Evolutionary conservation across 2,113 vertebrate species (phyloP).

Genomic region (Seriola quinqueradiata): DNA sequence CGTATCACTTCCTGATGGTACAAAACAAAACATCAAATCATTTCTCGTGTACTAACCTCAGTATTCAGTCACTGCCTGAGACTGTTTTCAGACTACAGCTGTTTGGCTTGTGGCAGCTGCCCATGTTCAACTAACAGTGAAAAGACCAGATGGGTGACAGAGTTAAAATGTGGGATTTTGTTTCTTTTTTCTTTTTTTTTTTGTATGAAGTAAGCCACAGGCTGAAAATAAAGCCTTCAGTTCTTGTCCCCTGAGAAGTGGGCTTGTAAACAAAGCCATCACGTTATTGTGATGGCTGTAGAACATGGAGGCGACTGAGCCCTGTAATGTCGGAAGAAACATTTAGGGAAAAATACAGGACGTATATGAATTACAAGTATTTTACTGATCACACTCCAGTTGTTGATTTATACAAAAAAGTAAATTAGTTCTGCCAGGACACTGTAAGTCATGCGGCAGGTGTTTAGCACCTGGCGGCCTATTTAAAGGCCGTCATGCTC

Average conservation of each 20-base stretch:
- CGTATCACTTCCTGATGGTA: no score
- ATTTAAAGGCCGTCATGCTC: not conserved
- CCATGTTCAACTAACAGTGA: not conserved
- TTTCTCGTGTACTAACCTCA: no score
- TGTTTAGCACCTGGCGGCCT: not conserved
- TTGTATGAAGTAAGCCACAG: not conserved
- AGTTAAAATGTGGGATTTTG: constrained; percentile 6
- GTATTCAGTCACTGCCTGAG: not conserved
- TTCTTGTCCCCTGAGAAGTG: not conserved
- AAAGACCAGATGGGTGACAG: constrained; percentile 7
- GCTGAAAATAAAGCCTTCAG: constrained; percentile 11
- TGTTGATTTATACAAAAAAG: not conserved
- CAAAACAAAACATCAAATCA: not conserved
- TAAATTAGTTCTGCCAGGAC: not conserved
- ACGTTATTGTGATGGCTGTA: constrained; percentile 9
- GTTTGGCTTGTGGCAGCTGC: not conserved
- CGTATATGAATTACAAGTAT: not conserved
- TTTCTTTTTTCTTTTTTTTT: not conserved
- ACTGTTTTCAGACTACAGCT: not conserved
- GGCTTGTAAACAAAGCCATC: constrained; percentile 30
- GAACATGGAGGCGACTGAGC: constrained; percentile 5
- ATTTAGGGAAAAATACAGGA: not conserved
- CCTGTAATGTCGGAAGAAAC: not conserved
- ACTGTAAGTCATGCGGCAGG: not conserved
- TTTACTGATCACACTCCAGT: not conserved